phyloP scores from a whole-genome alignment of 2,888 invertebrate genomes.

The Macrophya alboannulata region DNA sequence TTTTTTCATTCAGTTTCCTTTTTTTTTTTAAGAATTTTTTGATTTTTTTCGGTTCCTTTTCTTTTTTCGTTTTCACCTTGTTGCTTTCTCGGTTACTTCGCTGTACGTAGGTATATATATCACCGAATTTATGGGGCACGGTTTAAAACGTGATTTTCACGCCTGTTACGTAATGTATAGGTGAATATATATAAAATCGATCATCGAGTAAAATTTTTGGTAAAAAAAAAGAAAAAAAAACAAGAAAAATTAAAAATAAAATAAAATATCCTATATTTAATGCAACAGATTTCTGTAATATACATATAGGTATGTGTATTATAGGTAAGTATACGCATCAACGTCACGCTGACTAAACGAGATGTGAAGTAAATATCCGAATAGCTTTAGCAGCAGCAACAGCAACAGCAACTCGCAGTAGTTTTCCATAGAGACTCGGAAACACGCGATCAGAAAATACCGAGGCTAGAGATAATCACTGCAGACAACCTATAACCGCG shows the following conservation, averaged over 20 bases:
- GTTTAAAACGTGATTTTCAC: conserved; percentile 4
- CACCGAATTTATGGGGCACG: background rate
- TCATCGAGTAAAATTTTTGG: background rate
- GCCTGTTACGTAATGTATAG: background rate
- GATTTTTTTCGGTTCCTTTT: background rate
- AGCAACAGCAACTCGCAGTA: background rate
- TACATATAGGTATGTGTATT: background rate
- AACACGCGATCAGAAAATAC: conserved; percentile 47
- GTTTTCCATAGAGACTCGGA: conserved; percentile 40
- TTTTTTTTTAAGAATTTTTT: background rate
- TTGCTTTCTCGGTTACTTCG: background rate
- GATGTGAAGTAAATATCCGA: conserved; percentile 12
- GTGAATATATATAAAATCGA: background rate
- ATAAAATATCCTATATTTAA: background rate
- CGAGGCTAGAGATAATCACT: conserved; percentile 52
- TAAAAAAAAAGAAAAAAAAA: background rate
- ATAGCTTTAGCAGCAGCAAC: background rate
- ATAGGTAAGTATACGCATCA: background rate
- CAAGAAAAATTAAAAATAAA: too few species aligned
- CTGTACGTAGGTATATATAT: background rate
- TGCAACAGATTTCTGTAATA: background rate
- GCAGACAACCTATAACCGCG: conserved; percentile 29
- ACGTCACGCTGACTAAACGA: conserved; percentile 2
- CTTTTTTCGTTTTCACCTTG: conserved; percentile 20
- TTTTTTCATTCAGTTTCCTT: background rate